These are phyloP conservation scores for Urocyon cinereoargenteus DNA, from an alignment of 2,797 vertebrate genomes.

Conservation along the genomic window DNA sequence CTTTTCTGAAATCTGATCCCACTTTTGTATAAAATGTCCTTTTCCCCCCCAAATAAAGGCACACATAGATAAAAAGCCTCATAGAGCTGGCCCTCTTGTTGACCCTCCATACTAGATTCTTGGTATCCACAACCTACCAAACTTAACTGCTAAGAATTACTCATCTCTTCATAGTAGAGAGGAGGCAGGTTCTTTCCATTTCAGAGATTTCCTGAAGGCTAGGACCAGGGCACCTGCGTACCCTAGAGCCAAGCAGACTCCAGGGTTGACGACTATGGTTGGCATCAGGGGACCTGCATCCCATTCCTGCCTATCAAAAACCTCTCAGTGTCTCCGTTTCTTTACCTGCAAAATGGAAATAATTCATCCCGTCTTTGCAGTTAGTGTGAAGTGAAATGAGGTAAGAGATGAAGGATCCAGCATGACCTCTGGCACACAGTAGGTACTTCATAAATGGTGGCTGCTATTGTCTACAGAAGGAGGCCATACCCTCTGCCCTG, in stretches of 20 bases:
- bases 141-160: not conserved
- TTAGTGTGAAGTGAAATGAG: not conserved
- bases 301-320: not conserved
- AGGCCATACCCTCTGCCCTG: not conserved
- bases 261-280: not conserved
- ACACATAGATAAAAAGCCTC: not conserved
- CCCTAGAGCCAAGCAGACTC: not conserved
- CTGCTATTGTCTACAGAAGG: not conserved
- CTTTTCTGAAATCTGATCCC: not conserved
- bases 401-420: not conserved
- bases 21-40: not conserved
- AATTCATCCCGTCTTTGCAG: not conserved
- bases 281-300: not conserved
- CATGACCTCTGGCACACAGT: not conserved
- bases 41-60: not conserved
- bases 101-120: not conserved
- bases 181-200: not conserved
- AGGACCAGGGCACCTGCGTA: not conserved
- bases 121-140: not conserved
- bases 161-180: not conserved
- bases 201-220: not conserved
- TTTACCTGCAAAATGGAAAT: not conserved
- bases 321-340: not conserved
- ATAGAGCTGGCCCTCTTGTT: not conserved
- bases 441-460: not conserved